Percentiles rank a stretch among this genome's conserved stretches.
Evolutionary conservation across 2,797 vertebrate species (phyloP).

Genomic region (Danio kyathit): DNA sequence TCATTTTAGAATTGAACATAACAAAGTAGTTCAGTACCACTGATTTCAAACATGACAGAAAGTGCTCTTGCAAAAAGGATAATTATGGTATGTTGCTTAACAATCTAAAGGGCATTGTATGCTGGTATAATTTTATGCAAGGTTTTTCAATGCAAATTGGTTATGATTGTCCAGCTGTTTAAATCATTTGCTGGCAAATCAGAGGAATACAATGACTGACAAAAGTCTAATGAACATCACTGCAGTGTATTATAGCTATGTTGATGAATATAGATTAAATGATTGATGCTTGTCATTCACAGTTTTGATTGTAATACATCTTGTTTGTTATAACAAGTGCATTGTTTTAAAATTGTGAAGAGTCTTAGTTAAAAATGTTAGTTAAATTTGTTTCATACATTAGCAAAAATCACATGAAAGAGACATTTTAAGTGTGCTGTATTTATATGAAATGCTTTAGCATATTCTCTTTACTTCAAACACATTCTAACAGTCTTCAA

Average conservation of each 20-base stretch:
- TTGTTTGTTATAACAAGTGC: not conserved
- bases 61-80: not conserved
- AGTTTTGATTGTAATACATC: not conserved
- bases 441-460: slow-evolving; percentile 17
- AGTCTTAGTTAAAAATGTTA: not conserved
- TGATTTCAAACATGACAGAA: not conserved
- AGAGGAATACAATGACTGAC: not conserved
- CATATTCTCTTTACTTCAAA: slow-evolving; percentile 29
- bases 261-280: not conserved
- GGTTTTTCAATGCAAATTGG: not conserved
- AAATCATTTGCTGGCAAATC: not conserved
- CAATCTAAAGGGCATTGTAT: not conserved
- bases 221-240: not conserved
- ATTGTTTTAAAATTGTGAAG: not conserved
- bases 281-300: not conserved
- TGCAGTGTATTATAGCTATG: not conserved
- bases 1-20: not conserved
- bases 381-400: not conserved
- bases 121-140: not conserved
- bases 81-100: not conserved
- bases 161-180: not conserved
- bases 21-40: not conserved
- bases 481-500: slow-evolving; percentile 31
- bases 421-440: not conserved
- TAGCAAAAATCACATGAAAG: not conserved